Percentiles rank a stretch among this genome's conserved stretches.
These are phyloP conservation scores for Andrena dorsata DNA, from an alignment of 2,888 invertebrate species.

Conservation along the genomic window DNA sequence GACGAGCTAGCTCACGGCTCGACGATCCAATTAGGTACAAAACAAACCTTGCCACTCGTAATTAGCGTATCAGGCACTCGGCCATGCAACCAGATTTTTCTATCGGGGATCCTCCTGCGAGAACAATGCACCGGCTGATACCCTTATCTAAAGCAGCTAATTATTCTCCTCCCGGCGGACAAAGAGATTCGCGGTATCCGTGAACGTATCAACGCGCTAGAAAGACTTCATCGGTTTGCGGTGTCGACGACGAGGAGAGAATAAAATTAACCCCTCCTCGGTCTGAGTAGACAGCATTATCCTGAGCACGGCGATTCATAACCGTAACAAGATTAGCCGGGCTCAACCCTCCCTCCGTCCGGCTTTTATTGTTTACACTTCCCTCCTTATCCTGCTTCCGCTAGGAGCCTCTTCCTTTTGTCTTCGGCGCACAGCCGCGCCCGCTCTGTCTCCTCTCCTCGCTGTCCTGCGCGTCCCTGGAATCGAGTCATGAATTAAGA, in stretches of 20 bases:
- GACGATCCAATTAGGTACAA: conserved; percentile 50
- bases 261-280: conserved; percentile 72
- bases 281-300: conserved; percentile 74
- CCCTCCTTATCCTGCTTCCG: conserved; percentile 68
- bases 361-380: conserved; percentile 80
- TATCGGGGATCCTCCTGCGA: neutral
- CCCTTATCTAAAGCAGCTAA: neutral
- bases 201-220: conserved; percentile 25
- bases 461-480: conserved; percentile 2
- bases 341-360: conserved; percentile 65
- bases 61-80: conserved; percentile 31
- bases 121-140: neutral
- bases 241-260: conserved; percentile 53
- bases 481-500: conserved; percentile 43
- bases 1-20: neutral
- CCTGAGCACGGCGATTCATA: conserved; percentile 78
- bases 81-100: conserved; percentile 13
- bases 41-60: conserved; percentile 35
- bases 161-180: conserved; percentile 12
- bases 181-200: conserved; percentile 3
- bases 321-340: conserved; percentile 79
- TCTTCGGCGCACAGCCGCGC: conserved; percentile 28
- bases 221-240: conserved; percentile 53
- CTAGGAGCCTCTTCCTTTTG: conserved; percentile 43
- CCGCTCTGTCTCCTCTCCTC: conserved; percentile 18